Percentiles rank a stretch among this genome's conserved stretches.
Conservation (phyloP, 92 coral and sea anemone species). For the Porites cylindrica region DNA sequence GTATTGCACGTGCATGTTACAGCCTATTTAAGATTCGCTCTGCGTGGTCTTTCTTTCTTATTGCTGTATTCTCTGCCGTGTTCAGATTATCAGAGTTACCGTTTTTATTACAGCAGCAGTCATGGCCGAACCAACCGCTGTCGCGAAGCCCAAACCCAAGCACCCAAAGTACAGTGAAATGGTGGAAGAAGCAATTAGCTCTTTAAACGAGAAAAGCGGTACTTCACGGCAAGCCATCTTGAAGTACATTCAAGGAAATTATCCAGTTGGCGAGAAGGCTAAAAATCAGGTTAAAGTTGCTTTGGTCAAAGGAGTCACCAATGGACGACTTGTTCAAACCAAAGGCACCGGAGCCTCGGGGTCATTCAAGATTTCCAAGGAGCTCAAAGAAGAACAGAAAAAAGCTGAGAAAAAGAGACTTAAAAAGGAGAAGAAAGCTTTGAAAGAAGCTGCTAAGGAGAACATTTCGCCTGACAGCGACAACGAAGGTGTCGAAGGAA, state of each 20-base stretch:
- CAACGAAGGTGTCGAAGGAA: constrained; percentile 27
- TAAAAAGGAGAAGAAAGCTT: constrained; percentile 38
- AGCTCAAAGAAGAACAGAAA: constrained; percentile 79
- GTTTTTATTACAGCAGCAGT: not conserved
- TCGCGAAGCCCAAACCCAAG: constrained; percentile 49
- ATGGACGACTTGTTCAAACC: constrained; percentile 78
- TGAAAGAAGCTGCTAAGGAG: constrained; percentile 53
- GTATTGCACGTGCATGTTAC: constrained; percentile 8
- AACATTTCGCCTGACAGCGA: constrained; percentile 30
- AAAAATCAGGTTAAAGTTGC: constrained; percentile 76
- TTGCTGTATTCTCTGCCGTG: not conserved
- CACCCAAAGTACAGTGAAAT: constrained; percentile 83
- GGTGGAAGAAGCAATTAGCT: constrained; percentile 87
- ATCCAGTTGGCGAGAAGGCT: constrained; percentile 75
- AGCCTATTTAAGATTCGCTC: constrained; percentile 19
- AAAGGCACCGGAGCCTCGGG: constrained; percentile 92
- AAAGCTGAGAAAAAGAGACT: constrained; percentile 37
- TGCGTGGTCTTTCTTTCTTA: not conserved
- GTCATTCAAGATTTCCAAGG: constrained; percentile 80
- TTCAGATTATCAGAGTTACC: not conserved
- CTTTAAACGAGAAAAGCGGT: constrained; percentile 85
- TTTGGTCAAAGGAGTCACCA: constrained; percentile 69
- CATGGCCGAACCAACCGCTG: constrained; percentile 26
- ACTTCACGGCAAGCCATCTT: constrained; percentile 87
- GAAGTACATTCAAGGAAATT: constrained; percentile 80